A percentile compares a stretch with the other conserved stretches of the same genome.
Conservation (phyloP, 2,888 invertebrate genomes). For the Dolichomitus sp. region DNA sequence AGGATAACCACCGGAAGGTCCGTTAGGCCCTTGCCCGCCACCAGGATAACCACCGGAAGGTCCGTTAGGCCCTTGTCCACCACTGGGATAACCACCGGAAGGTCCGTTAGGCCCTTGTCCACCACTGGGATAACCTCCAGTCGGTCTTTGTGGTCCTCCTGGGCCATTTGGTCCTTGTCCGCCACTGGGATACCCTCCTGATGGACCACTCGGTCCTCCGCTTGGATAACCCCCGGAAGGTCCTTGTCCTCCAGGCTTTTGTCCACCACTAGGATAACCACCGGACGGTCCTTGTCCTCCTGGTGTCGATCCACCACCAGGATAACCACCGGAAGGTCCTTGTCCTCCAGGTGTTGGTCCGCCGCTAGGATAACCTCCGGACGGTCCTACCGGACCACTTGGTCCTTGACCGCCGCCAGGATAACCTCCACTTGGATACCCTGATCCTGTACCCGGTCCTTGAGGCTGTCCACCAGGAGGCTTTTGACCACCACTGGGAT, state of each 20-base stretch:
- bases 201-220: slow-evolving; percentile 71
- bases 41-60: too few relatives aligned
- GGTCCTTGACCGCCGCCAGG: slow-evolving; percentile 70
- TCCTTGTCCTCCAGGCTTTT: slow-evolving; percentile 68
- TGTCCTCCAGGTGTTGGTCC: slow-evolving; percentile 67
- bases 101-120: too few relatives aligned
- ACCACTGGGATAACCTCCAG: slow-evolving; percentile 71
- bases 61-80: too few relatives aligned
- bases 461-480: slow-evolving; percentile 63
- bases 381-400: slow-evolving; percentile 70
- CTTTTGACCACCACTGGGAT: slow-evolving; percentile 68
- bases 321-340: slow-evolving; percentile 73
- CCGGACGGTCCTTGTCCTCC: slow-evolving; percentile 66
- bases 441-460: slow-evolving; percentile 61
- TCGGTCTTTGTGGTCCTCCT: too few relatives aligned
- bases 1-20: slow-evolving; percentile 67
- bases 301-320: slow-evolving; percentile 67
- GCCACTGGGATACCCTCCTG: slow-evolving; percentile 56
- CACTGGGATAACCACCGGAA: too few relatives aligned
- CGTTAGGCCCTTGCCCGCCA: too few relatives aligned
- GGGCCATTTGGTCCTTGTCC: slow-evolving; percentile 78
- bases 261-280: slow-evolving; percentile 69
- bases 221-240: slow-evolving; percentile 66
- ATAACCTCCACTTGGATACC: slow-evolving; percentile 70
- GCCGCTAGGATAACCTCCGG: slow-evolving; percentile 72